Percentiles rank a stretch among this genome's conserved stretches.
phyloP scores from a whole-genome alignment of 2,888 invertebrate genomes.

The Diarsia brunnea region DNA sequence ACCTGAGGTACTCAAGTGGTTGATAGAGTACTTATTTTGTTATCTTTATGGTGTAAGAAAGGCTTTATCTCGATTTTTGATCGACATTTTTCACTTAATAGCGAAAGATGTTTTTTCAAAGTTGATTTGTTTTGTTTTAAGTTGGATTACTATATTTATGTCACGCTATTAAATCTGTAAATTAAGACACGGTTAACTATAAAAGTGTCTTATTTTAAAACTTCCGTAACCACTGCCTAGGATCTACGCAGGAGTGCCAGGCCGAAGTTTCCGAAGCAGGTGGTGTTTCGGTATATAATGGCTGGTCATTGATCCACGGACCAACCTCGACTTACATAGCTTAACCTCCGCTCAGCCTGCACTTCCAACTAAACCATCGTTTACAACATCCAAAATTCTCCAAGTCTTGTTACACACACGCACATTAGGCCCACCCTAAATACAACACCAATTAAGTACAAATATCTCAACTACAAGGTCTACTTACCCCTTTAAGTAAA shows the following conservation, averaged over 20 bases:
- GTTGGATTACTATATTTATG: not conserved
- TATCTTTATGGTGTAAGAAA: not conserved
- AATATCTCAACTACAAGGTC: not conserved
- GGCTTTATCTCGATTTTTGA: not conserved
- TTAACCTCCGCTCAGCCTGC: not conserved
- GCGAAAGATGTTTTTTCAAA: not conserved
- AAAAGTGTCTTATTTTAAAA: not conserved
- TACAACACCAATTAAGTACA: not conserved
- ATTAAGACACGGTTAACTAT: not conserved
- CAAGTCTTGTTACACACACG: not conserved
- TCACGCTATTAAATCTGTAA: not conserved
- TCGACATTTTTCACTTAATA: not conserved
- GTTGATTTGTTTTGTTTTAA: not conserved
- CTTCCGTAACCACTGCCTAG: too few species aligned
- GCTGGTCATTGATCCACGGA: not conserved
- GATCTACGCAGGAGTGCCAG: not conserved
- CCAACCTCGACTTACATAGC: not conserved
- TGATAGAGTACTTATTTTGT: slow-evolving; percentile 7
- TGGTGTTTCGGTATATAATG: not conserved
- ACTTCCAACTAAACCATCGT: not conserved
- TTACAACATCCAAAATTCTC: not conserved
- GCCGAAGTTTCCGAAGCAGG: not conserved
- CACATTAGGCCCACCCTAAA: not conserved
- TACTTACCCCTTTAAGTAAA: not conserved
- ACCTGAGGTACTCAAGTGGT: slow-evolving; percentile 3